Base-by-base conservation (phyloP, 2,113 vertebrate species). In the Anhinga anhinga region DNA sequence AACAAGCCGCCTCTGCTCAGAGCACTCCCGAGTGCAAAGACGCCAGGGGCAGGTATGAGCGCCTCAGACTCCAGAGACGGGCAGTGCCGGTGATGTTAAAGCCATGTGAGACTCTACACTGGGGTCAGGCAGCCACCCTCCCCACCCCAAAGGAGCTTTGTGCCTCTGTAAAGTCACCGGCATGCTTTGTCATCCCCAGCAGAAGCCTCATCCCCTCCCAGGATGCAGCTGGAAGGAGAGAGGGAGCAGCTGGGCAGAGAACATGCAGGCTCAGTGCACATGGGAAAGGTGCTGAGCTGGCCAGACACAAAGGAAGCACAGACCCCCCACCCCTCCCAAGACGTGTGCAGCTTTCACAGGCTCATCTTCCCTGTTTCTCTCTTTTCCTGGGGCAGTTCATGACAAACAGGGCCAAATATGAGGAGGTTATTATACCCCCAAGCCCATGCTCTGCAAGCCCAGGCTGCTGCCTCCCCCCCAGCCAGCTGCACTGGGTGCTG, bases 191-290 rank as follows among this genome's bases (percentile, higher is more conserved):
- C 47, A 10, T 12, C 13, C 34, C 45, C 38, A 10, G 47, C 8
- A 1, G 15, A 25, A 38, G 38, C 36, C 38, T 13, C 1, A 0
- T n/a, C 15, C 38, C 15, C 10, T 22, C 42, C 53, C 6, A 2
- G 15, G 67, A 30, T 23, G 49, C 25, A 9, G 36, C 42, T 49
- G 42, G 42, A 47, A 26, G 63, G 42, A 32, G 8, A 13, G n/a
- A 34, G 12, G 7, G 50, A 49, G 59, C 27, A 61, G 22, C 36
- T 2, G 22, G n/a, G 52, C 50, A 42, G 83, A 49, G 83, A 23
- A 29, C 1, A 3, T 2, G 2, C 1, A 0, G 40, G 27, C 82
- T 74, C 27, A 16, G 27, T 3, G 5, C 40, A 9, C 0, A 0
- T 32, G 59, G 49, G 50, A 17, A 38, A 12, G 34, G 21, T 21